Evolutionary conservation across 2,888 invertebrate species (phyloP), one percentile per base, ranked within the genome.

Genomic region (Napeogenes inachia): DNA sequence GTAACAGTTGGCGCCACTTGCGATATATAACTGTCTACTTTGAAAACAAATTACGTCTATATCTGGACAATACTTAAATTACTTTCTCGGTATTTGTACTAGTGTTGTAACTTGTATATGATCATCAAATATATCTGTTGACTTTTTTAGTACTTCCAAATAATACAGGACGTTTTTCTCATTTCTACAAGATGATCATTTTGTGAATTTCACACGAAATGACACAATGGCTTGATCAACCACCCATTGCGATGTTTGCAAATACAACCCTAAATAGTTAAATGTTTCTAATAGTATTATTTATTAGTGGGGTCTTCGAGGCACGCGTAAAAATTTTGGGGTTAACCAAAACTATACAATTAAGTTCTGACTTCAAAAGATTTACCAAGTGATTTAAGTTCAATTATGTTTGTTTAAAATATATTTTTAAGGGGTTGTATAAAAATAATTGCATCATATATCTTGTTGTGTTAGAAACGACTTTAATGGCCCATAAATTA

Each of bases 181-280:
- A 54, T 56, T 62, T 54, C 13, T 46, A 60, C 61, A 53, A 54
- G 61, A 65, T 61, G 63, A 59, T 64, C 64, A 66, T 68, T 69
- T 71, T 57, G 62, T 66, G 53, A 55, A 58, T 74, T 72, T 72
- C 72, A 67, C 69, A 70, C 69, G 71, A 64, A 65, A 56, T 63
- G 65, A 59, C 62, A 89, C 88, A 89, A 89, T 84, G 72, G 78
- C 54, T 70, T 75, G 84, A 89, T 89, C 89, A 85, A 73, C 85
- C 84, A 79, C 89, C 88, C 85, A 83, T 70, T 21, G 82, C 62
- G 71, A 63, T 80, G 79, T 84, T 84, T 82, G 78, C 83, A 81
- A 86, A 87, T 79, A 82, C 47, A 54, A 50, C 59, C 60, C 63
- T 55, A 45, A 46, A 13, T 30, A 59, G 33, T 56, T 30, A 60